These are phyloP conservation scores for Gobionotothen gibberifrons DNA, from an alignment of 2,797 vertebrate species.

Conservation along the genomic window DNA sequence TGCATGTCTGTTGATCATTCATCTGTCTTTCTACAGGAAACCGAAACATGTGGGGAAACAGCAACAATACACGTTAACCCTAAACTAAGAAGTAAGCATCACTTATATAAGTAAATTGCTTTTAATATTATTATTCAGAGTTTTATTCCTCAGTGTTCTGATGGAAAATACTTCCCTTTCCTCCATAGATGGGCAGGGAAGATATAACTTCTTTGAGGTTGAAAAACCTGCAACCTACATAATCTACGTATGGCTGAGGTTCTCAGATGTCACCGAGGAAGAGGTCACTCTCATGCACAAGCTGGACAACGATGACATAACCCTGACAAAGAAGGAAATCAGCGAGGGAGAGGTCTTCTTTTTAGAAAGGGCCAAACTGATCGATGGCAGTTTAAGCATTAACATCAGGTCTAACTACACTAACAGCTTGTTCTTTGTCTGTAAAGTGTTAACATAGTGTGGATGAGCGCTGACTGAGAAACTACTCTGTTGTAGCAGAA, in stretches of 20 bases:
- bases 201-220: slow-evolving; percentile 51
- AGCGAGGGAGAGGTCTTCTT: neutral
- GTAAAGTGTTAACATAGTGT: slow-evolving; percentile 14
- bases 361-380: accelerated
- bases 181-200: slow-evolving; percentile 11
- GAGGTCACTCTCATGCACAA: accelerated
- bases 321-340: accelerated
- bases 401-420: accelerated
- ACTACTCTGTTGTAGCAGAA: neutral
- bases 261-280: accelerated
- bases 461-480: neutral
- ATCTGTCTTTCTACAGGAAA: slow-evolving; percentile 20
- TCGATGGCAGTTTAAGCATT: slow-evolving; percentile 15
- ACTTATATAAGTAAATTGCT: neutral
- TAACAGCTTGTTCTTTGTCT: slow-evolving; percentile 47
- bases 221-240: neutral
- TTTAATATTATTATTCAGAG: neutral
- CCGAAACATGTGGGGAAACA: accelerated
- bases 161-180: neutral
- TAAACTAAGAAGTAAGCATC: slow-evolving; percentile 42
- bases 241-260: slow-evolving; percentile 53
- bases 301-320: accelerated
- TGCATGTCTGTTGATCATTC: neutral
- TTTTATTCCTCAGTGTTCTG: neutral
- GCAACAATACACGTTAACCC: neutral